Evolutionary conservation across 1,140 invertebrate genomes (phyloP).

Genomic region (Colletes gigas): DNA sequence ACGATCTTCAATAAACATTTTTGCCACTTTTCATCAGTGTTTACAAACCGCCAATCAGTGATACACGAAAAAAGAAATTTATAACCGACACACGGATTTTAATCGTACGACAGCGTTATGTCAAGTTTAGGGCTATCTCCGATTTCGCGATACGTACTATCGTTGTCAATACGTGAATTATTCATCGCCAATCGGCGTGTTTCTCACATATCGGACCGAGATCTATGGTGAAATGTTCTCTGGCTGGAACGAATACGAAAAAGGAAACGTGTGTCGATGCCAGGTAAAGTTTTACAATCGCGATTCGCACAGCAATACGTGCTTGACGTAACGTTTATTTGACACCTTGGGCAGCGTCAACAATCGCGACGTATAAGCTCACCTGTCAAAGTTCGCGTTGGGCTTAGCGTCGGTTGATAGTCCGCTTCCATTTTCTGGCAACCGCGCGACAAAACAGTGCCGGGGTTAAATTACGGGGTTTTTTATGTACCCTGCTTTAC

Average conservation of each 20-base stretch:
- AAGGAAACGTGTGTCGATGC: slow-evolving; percentile 12
- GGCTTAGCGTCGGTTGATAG: slow-evolving; percentile 74
- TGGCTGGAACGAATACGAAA: slow-evolving; percentile 22
- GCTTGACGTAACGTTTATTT: slow-evolving; percentile 51
- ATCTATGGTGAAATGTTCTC: slow-evolving; percentile 24
- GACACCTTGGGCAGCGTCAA: slow-evolving; percentile 53
- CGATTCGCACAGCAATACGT: neutral
- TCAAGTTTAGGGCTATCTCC: slow-evolving; percentile 1
- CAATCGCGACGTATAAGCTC: slow-evolving; percentile 47
- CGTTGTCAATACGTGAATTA: slow-evolving; percentile 36
- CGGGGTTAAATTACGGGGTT: slow-evolving; percentile 9
- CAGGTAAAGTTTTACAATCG: slow-evolving; percentile 22
- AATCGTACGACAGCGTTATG: neutral
- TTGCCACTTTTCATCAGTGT: slow-evolving; percentile 16
- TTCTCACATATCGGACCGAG: slow-evolving; percentile 17
- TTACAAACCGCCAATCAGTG: slow-evolving; percentile 22
- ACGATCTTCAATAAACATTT: slow-evolving; percentile 29
- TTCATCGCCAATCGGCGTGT: slow-evolving; percentile 18
- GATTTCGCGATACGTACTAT: slow-evolving; percentile 23
- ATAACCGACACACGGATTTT: neutral
- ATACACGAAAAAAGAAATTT: neutral
- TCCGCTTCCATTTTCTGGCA: slow-evolving; percentile 71
- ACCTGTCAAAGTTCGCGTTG: slow-evolving; percentile 75
- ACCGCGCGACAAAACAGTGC: slow-evolving; percentile 20
- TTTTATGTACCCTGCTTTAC: slow-evolving; percentile 20